phyloP scores from a whole-genome alignment of 2,113 vertebrate genomes.

The Megalops atlanticus region DNA sequence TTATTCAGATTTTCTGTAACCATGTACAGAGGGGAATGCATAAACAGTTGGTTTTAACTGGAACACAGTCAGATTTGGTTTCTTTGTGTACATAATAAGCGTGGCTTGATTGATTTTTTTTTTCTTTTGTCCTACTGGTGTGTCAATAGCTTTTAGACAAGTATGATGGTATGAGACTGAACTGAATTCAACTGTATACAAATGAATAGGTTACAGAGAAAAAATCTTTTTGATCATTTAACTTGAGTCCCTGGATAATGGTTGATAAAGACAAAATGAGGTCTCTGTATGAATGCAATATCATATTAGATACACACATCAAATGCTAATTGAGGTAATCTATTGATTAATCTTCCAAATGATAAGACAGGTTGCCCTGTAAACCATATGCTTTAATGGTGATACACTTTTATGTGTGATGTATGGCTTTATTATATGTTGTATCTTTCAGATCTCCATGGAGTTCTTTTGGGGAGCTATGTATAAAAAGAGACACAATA shows the following conservation, averaged over 20 bases:
- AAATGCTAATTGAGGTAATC: background rate
- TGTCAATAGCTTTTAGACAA: background rate
- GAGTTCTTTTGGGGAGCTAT: conserved; percentile 37
- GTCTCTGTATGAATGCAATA: background rate
- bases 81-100: background rate
- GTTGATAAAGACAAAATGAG: conserved; percentile 13
- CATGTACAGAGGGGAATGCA: background rate
- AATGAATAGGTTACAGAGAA: conserved; percentile 21
- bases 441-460: background rate
- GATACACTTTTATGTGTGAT: background rate
- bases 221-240: conserved; percentile 7
- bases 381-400: background rate
- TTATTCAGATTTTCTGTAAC: conserved; percentile 1
- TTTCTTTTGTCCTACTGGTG: background rate
- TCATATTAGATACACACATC: background rate
- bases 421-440: conserved; percentile 43
- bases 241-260: conserved; percentile 16
- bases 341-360: background rate
- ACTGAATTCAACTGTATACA: conserved; percentile 18
- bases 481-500: conserved; percentile 23
- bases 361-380: background rate
- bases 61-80: background rate
- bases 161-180: background rate
- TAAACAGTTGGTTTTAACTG: conserved; percentile 16
- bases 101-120: background rate